A percentile compares a stretch with the other conserved stretches of the same genome.
Evolutionary conservation across 1,140 invertebrate species (phyloP).

Genomic region (Sinella curviseta): DNA sequence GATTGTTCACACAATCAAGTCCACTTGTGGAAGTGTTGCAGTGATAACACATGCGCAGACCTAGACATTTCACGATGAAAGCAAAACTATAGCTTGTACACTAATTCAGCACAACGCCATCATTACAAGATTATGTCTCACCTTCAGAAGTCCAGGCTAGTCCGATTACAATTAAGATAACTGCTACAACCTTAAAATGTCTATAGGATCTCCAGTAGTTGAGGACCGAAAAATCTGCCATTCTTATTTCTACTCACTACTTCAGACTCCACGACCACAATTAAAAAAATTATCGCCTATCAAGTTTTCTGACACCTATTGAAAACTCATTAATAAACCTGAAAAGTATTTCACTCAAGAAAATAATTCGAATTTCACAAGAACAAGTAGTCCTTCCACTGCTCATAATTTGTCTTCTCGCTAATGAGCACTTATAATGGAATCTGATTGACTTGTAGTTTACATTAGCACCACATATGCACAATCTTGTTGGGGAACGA

Average conservation of each 20-base stretch:
- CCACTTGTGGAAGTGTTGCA: not conserved
- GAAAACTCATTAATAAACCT: not conserved
- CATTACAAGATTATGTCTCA: not conserved
- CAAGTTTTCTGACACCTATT: not conserved
- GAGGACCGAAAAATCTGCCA: constrained; percentile 10
- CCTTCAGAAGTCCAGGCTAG: not conserved
- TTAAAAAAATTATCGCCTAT: not conserved
- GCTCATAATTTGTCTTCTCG: constrained; percentile 11
- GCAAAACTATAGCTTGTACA: not conserved
- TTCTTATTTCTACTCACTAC: not conserved
- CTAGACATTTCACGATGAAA: not conserved
- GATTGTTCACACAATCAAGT: not conserved
- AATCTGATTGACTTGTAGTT: not conserved
- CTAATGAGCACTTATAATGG: not conserved
- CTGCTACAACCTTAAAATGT: not conserved
- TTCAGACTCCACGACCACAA: too few species aligned
- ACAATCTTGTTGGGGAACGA: too few species aligned
- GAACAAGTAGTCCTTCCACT: too few species aligned
- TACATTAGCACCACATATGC: too few species aligned
- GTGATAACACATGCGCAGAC: not conserved
- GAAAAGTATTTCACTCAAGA: too few species aligned
- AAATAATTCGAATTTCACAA: too few species aligned
- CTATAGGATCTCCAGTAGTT: constrained; percentile 14
- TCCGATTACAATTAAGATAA: not conserved
- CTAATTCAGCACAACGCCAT: not conserved